phyloP scores from a whole-genome alignment of 2,797 vertebrate species.

The Synanceia verrucosa region DNA sequence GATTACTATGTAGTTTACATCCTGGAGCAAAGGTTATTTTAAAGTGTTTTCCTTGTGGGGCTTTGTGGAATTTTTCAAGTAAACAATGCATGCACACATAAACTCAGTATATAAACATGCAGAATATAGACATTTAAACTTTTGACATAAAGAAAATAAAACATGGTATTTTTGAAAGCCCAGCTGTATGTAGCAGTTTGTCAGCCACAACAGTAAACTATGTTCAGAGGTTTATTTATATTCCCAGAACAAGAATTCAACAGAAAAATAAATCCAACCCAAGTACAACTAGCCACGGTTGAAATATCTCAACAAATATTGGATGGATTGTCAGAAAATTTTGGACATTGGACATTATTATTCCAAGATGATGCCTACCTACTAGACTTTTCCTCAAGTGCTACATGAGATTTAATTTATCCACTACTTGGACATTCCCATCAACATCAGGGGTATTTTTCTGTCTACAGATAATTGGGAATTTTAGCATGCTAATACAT shows the following conservation, averaged over 20 bases:
- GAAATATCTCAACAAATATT: background rate
- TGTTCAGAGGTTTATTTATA: conserved; percentile 14
- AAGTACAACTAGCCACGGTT: background rate
- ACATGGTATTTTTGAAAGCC: conserved; percentile 5
- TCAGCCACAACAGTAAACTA: conserved; percentile 16
- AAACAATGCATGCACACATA: conserved; percentile 3
- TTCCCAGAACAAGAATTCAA: background rate
- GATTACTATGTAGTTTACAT: background rate
- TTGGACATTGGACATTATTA: background rate
- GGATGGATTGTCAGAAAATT: background rate
- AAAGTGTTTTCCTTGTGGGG: background rate
- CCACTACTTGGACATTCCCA: background rate
- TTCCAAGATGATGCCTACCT: background rate
- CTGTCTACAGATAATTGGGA: background rate
- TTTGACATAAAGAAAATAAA: conserved; percentile 1
- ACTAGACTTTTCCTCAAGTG: background rate
- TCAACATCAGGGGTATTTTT: background rate
- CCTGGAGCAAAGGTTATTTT: background rate
- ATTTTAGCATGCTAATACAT: background rate
- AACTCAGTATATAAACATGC: background rate
- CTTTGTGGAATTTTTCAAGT: conserved; percentile 3
- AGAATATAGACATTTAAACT: background rate
- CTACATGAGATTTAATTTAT: background rate
- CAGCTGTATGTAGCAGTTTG: conserved; percentile 16
- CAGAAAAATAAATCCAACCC: background rate